Conservation (phyloP, 2,888 invertebrate species). For the Mactromeris polynyma region DNA sequence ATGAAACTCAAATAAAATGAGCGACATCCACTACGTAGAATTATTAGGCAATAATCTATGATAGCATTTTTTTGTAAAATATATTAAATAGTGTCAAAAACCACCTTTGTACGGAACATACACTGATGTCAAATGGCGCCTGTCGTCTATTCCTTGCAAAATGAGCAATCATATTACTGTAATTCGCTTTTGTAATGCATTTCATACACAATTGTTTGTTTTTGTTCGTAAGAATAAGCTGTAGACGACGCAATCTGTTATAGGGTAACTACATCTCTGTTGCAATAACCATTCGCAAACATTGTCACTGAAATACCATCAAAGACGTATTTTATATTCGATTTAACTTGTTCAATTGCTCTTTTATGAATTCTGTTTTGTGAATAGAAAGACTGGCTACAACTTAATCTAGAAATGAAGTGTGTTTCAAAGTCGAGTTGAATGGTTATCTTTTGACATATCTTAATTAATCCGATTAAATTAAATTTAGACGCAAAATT, state of each 20-base stretch:
- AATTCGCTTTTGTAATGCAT: not conserved
- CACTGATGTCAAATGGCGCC: constrained; percentile 12
- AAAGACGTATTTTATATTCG: constrained; percentile 6
- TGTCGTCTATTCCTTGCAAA: not conserved
- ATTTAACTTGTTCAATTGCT: constrained; percentile 4
- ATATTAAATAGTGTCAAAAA: constrained; percentile 15
- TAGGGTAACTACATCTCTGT: not conserved
- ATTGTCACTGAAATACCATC: constrained; percentile 19
- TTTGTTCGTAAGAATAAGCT: constrained; percentile 1
- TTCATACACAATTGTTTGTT: not conserved
- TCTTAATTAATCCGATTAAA: constrained; percentile 49
- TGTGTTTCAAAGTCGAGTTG: constrained; percentile 38
- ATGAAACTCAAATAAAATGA: not conserved
- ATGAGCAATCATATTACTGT: constrained; percentile 7
- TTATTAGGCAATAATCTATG: constrained; percentile 1
- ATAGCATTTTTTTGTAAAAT: not conserved
- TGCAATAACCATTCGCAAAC: constrained; percentile 30
- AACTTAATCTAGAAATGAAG: constrained; percentile 35
- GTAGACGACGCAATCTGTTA: not conserved
- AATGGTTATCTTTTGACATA: constrained; percentile 46
- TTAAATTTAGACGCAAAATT: constrained; percentile 17
- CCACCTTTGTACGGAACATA: not conserved
- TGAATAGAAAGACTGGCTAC: constrained; percentile 29
- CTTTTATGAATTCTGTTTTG: not conserved
- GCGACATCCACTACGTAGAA: not conserved